Percentiles rank a stretch among this genome's conserved stretches.
phyloP scores from a whole-genome alignment of 1,140 invertebrate genomes.

The Heliconius eleuchia region DNA sequence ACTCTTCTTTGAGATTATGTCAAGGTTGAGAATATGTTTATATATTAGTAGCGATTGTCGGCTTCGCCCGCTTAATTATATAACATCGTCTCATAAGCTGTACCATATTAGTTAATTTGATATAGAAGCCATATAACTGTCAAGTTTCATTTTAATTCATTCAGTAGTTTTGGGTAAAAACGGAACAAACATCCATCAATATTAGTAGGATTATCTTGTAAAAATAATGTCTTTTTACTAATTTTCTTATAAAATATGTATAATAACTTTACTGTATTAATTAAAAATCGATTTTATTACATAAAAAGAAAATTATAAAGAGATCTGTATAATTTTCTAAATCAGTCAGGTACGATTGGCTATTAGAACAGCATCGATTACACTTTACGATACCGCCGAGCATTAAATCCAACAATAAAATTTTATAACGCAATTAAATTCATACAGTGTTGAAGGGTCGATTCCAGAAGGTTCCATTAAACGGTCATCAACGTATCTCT shows the following conservation, averaged over 20 bases:
- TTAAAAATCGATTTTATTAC: neutral
- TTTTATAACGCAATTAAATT: slow-evolving; percentile 33
- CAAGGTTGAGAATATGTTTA: neutral
- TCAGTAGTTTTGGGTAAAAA: too few species aligned
- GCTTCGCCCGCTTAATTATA: too few species aligned
- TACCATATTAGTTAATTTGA: too few species aligned
- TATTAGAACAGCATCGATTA: slow-evolving; percentile 24
- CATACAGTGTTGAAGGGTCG: slow-evolving; percentile 25
- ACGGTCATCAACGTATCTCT: slow-evolving; percentile 52
- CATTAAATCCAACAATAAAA: slow-evolving; percentile 20
- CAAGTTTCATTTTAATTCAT: too few species aligned
- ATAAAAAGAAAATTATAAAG: neutral
- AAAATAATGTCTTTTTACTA: too few species aligned
- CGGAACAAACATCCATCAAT: too few species aligned
- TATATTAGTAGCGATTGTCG: too few species aligned
- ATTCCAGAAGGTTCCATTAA: slow-evolving; percentile 47
- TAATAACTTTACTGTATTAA: too few species aligned
- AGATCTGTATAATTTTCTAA: neutral
- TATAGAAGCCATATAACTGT: too few species aligned
- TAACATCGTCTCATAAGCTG: too few species aligned
- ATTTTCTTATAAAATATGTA: too few species aligned
- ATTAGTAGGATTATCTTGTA: too few species aligned
- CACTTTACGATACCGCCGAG: slow-evolving; percentile 23
- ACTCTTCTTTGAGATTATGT: neutral
- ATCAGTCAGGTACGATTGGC: slow-evolving; percentile 3